Percentiles rank a stretch among this genome's conserved stretches.
Evolutionary conservation across 2,113 vertebrate genomes (phyloP).

Genomic region (Pterocles burchelli): DNA sequence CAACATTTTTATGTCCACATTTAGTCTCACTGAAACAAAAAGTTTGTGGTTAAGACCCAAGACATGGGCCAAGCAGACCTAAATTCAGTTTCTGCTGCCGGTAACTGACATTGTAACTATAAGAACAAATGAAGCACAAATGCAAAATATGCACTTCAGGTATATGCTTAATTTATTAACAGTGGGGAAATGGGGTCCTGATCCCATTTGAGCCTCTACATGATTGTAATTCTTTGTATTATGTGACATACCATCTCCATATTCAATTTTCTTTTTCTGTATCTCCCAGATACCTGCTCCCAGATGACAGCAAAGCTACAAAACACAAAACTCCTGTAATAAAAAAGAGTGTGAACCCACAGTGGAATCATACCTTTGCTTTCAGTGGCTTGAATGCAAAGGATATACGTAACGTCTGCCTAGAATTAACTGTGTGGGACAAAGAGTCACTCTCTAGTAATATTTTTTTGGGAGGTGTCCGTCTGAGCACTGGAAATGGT

Average conservation of each 20-base stretch:
- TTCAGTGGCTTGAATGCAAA: conserved; percentile 87
- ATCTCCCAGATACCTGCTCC: conserved; percentile 87
- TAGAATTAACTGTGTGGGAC: conserved; percentile 97
- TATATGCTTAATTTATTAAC: neutral
- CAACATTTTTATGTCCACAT: neutral
- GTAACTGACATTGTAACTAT: neutral
- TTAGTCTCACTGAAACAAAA: neutral
- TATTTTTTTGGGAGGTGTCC: conserved; percentile 92
- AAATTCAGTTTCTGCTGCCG: neutral
- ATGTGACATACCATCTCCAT: neutral
- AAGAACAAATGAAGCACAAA: neutral
- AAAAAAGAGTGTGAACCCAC: conserved; percentile 90
- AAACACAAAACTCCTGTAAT: conserved; percentile 96
- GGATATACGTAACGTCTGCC: conserved; percentile 88
- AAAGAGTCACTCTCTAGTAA: conserved; percentile 95
- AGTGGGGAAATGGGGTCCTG: neutral
- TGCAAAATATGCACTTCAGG: neutral
- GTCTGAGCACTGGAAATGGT: conserved; percentile 91
- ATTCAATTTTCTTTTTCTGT: neutral
- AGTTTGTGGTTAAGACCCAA: neutral
- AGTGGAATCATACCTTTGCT: conserved; percentile 94
- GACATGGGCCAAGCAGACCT: neutral
- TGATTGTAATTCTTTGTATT: neutral
- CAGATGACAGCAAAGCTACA: conserved; percentile 92
- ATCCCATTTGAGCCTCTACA: neutral